These are phyloP conservation scores for Orestias chungarensis DNA, from an alignment of 2,797 vertebrate species.

Conservation along the genomic window DNA sequence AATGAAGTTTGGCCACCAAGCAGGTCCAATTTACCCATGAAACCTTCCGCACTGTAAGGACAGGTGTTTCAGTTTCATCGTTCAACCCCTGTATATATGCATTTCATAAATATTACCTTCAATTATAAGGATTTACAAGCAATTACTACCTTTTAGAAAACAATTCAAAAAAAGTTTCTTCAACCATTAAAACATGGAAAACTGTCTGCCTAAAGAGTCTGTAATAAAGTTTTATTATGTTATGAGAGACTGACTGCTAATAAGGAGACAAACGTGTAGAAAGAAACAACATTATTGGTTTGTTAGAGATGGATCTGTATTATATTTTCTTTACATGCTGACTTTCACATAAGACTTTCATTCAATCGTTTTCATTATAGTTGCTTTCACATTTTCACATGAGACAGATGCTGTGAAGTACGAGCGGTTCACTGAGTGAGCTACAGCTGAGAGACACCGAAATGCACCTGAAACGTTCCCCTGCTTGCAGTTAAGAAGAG, in stretches of 20 bases:
- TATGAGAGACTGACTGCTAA: not conserved
- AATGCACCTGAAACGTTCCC: constrained; percentile 65
- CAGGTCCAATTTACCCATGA: no score
- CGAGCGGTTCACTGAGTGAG: constrained; percentile 29
- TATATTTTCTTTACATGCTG: constrained; percentile 59
- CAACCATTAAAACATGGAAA: not conserved
- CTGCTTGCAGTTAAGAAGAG: constrained; percentile 54
- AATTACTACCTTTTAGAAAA: not conserved
- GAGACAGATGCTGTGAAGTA: constrained; percentile 18
- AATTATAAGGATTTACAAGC: not conserved
- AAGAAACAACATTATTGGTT: constrained; percentile 3
- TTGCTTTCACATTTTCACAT: constrained; percentile 31
- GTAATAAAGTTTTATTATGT: not conserved
- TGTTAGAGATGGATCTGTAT: constrained; percentile 32
- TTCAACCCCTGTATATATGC: no score
- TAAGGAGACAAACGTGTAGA: not conserved
- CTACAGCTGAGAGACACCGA: constrained; percentile 41
- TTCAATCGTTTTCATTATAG: constrained; percentile 16
- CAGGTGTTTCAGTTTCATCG: no score
- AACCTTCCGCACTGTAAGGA: no score
- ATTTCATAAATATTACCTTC: not conserved
- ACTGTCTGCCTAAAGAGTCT: not conserved
- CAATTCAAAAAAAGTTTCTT: not conserved
- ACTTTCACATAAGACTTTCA: constrained; percentile 39
- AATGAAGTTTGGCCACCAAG: no score